phyloP scores from a whole-genome alignment of 2,797 vertebrate species.

The Mormyrus proboscirostris region DNA sequence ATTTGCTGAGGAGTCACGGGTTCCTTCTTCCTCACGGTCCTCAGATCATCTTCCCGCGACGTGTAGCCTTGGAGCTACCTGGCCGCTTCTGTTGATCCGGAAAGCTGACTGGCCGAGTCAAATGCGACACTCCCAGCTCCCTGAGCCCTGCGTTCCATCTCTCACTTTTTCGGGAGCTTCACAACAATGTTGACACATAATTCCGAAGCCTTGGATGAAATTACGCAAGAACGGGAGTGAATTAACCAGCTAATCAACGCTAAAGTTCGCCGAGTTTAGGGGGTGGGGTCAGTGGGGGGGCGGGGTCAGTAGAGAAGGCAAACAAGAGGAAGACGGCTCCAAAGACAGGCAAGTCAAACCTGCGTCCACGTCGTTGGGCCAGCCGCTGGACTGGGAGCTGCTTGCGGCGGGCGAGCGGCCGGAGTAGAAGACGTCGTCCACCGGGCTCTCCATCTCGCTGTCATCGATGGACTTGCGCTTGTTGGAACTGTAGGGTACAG shows the following conservation, averaged over 20 bases:
- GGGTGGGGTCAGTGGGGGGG: not conserved
- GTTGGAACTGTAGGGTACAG: constrained; percentile 64
- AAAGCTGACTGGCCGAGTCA: not conserved
- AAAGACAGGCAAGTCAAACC: constrained; percentile 50
- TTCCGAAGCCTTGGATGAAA: too few relatives aligned
- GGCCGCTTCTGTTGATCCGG: not conserved
- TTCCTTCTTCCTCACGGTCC: not conserved
- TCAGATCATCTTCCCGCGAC: not conserved
- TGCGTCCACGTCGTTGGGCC: constrained; percentile 89
- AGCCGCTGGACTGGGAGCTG: constrained; percentile 88
- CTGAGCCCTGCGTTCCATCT: not conserved
- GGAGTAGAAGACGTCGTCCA: constrained; percentile 88
- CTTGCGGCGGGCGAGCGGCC: constrained; percentile 86
- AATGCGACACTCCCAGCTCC: not conserved
- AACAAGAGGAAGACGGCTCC: constrained; percentile 18
- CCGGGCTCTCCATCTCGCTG: constrained; percentile 90
- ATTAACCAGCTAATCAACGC: too few relatives aligned
- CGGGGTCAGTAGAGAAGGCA: not conserved
- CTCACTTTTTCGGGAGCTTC: not conserved
- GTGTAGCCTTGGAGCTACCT: too few relatives aligned
- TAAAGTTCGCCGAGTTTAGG: not conserved
- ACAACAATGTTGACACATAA: too few relatives aligned
- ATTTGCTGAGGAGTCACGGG: not conserved
- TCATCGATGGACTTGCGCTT: constrained; percentile 92
- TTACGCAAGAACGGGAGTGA: too few relatives aligned